Evolutionary conservation across 2,113 vertebrate species (phyloP), one percentile per base, ranked within the genome.

Genomic region (Cricetomys ansorgei): DNA sequence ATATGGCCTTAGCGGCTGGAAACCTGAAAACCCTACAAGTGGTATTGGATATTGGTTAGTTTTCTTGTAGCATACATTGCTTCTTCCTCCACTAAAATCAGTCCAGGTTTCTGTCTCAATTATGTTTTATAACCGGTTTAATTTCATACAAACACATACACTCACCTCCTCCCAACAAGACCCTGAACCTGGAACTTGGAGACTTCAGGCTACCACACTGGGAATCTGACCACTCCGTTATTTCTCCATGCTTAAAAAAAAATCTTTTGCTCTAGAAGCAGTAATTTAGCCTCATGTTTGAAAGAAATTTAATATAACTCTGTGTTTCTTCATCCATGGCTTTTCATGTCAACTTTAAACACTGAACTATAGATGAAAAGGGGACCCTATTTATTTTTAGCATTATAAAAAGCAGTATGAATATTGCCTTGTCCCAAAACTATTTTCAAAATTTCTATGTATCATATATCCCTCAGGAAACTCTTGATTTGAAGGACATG

Each of bases 221-320:
- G 19, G 87, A 70, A 31, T 88, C 40, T 45, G 7, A 69, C 25
- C 34, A 75, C 9, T 75, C 5, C 3, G 83, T n/a, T 48, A 55
- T 75, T 89, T 84, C 15, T 89, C 64, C 84, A 83, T 94, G 94
- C 59, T 72, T 27, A 93, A 23, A n/a, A n/a, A 89, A 77, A 67
- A 43, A 48, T 70, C 73, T 55, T 83, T 94, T 93, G 59, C 4
- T 95, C 62, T 62, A 12, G 50, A 40, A 59, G 37, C 64, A 94
- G n/a, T 43, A 79, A 93, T 62, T 96, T 92, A 65, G 43, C 16
- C 48, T 25, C 9, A n/a, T 72, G 9, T 72, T 84, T 72, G 10
- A 43, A 62, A 80, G 23, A 76, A 27, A 94, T 92, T 95, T 73
- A 85, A 88, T 53, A 37, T 53, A 94, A 57, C 19, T 31, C 1